phyloP scores from a whole-genome alignment of 2,888 invertebrate species.

The Flabesymbios commensalis region DNA sequence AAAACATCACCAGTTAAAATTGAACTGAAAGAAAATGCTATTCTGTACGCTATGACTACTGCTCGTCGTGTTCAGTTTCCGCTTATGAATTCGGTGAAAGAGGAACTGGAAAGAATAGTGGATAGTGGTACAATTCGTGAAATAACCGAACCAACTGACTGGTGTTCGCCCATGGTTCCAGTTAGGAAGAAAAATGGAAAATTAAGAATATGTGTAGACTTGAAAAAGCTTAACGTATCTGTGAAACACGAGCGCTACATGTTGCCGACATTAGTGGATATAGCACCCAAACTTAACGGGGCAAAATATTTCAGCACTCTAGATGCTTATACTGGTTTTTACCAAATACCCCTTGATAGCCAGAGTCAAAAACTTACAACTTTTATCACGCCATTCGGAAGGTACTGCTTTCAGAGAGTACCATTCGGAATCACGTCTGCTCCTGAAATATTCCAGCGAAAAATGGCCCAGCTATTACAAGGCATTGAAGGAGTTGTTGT shows the following conservation, averaged over 20 bases:
- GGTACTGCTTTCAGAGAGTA: slow-evolving; percentile 2
- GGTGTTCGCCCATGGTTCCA: neutral
- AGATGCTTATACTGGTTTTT: neutral
- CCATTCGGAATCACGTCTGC: slow-evolving; percentile 8
- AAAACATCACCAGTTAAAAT: no score
- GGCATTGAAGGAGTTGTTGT: slow-evolving; percentile 3
- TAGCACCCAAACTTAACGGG: neutral
- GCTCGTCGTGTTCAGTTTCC: neutral
- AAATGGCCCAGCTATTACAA: neutral
- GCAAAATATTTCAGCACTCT: neutral
- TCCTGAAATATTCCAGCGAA: slow-evolving; percentile 8
- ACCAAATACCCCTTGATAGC: neutral
- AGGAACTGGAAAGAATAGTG: neutral
- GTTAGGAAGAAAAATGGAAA: neutral
- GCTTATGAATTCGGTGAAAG: neutral
- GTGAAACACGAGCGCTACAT: slow-evolving; percentile 1
- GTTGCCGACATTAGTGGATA: neutral
- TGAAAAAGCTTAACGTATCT: neutral
- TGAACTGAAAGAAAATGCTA: neutral
- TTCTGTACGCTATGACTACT: neutral
- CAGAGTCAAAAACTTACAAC: slow-evolving; percentile 1
- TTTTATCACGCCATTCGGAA: slow-evolving; percentile 4
- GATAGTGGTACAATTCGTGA: neutral
- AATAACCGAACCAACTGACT: neutral
- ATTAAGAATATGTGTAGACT: slow-evolving; percentile 2